These are phyloP conservation scores for Campoletis raptor DNA, from an alignment of 2,888 invertebrate species.

Conservation along the genomic window DNA sequence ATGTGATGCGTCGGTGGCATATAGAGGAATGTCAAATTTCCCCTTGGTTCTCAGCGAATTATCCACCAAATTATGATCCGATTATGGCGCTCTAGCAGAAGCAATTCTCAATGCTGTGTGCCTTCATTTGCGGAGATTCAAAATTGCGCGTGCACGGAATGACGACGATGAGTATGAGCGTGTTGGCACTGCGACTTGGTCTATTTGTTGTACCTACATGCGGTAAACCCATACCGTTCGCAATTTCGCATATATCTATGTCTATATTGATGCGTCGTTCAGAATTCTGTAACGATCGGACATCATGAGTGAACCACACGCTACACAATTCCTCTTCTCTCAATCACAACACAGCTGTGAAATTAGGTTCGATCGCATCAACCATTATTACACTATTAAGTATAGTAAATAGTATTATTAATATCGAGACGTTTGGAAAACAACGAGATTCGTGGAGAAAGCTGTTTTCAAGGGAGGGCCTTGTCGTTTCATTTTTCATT, in stretches of 20 bases:
- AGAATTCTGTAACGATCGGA: slow-evolving; percentile 12
- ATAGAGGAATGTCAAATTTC: slow-evolving; percentile 77
- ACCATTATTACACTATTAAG: too few relatives aligned
- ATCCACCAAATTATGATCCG: slow-evolving; percentile 78
- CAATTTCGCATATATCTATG: slow-evolving; percentile 2
- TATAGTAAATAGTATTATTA: too few relatives aligned
- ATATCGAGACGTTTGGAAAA: too few relatives aligned
- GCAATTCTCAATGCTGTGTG: slow-evolving; percentile 17
- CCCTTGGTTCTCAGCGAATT: slow-evolving; percentile 75
- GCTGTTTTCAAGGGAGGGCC: neutral
- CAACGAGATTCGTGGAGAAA: neutral
- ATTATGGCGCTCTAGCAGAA: slow-evolving; percentile 71
- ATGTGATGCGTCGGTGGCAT: slow-evolving; percentile 7
- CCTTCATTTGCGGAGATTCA: slow-evolving; percentile 75
- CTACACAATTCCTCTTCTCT: neutral
- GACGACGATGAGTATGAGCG: slow-evolving; percentile 50
- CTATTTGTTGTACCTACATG: slow-evolving; percentile 15
- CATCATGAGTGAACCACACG: slow-evolving; percentile 23
- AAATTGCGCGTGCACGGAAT: slow-evolving; percentile 77
- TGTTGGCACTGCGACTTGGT: slow-evolving; percentile 11
- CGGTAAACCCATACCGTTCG: slow-evolving; percentile 24
- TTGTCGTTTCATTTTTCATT: too few relatives aligned
- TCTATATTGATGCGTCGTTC: neutral
- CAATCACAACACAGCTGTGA: neutral
- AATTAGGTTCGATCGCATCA: neutral